Conservation (phyloP, 2,888 invertebrate species). For the Pegoplata infirma region DNA sequence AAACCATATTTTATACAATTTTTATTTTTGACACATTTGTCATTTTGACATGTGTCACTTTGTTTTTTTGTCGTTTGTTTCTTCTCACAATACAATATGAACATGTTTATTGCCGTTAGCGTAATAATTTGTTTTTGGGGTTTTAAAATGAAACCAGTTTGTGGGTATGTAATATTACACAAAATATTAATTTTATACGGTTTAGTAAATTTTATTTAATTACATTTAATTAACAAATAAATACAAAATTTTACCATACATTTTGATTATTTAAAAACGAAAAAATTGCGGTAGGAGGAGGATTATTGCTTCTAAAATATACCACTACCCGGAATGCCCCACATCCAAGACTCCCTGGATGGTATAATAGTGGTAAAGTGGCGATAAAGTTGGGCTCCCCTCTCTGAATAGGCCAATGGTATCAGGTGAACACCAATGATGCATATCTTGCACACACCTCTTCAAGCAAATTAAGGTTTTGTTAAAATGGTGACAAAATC, state of each 20-base stretch:
- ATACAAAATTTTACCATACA: neutral
- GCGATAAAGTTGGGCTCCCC: too few relatives aligned
- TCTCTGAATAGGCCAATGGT: too few relatives aligned
- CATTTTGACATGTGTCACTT: slow-evolving; percentile 56
- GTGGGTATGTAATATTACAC: slow-evolving; percentile 16
- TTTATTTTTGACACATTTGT: slow-evolving; percentile 47
- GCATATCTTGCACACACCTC: too few relatives aligned
- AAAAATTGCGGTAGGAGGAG: too few relatives aligned
- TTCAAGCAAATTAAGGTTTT: too few relatives aligned
- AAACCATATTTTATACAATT: slow-evolving; percentile 43
- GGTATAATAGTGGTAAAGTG: too few relatives aligned
- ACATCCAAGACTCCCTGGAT: too few relatives aligned
- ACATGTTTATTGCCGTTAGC: slow-evolving; percentile 25
- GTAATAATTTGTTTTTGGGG: neutral
- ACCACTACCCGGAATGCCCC: too few relatives aligned
- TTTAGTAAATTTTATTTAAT: slow-evolving; percentile 20
- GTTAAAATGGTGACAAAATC: too few relatives aligned
- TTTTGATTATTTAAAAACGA: too few relatives aligned
- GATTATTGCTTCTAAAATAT: too few relatives aligned
- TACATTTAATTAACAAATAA: slow-evolving; percentile 31
- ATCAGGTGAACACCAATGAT: too few relatives aligned
- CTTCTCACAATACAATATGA: slow-evolving; percentile 22
- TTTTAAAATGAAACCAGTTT: slow-evolving; percentile 28
- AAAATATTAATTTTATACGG: slow-evolving; percentile 9
- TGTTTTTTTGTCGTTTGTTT: slow-evolving; percentile 33